phyloP scores from a whole-genome alignment of 2,113 vertebrate genomes.

The Hippocampus comes region DNA sequence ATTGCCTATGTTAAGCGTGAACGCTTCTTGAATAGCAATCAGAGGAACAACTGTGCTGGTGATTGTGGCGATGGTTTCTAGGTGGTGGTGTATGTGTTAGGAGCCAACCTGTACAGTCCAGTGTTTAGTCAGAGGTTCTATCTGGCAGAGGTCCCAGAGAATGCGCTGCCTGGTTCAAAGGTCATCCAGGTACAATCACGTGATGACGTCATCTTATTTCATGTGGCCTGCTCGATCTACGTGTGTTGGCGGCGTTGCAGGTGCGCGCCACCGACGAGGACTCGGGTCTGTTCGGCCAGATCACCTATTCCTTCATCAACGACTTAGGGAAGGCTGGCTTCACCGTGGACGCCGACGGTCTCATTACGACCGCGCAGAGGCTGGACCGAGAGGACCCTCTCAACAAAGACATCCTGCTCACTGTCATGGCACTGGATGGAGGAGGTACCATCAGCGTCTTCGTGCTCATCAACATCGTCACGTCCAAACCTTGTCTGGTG shows the following conservation, averaged over 20 bases:
- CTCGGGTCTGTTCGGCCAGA: conserved; percentile 83
- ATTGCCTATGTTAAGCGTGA: not conserved
- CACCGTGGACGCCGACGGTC: conserved; percentile 80
- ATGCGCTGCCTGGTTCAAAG: conserved; percentile 78
- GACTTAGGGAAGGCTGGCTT: conserved; percentile 90
- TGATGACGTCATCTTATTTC: not conserved
- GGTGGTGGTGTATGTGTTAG: conserved; percentile 84
- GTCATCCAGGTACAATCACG: conserved; percentile 76
- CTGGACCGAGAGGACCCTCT: conserved; percentile 85
- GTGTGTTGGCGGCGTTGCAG: conserved; percentile 22
- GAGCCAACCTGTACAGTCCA: conserved; percentile 92
- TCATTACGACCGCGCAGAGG: conserved; percentile 83
- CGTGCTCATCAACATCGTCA: not conserved
- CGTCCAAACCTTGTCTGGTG: not conserved
- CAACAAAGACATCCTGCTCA: conserved; percentile 85
- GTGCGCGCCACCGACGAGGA: conserved; percentile 89
- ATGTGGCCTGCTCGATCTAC: not conserved
- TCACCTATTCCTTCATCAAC: conserved; percentile 89
- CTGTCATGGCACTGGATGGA: conserved; percentile 88
- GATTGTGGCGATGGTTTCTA: conserved; percentile 22
- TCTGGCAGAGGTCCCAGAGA: conserved; percentile 88
- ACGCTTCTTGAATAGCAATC: conserved; percentile 24
- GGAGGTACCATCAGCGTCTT: conserved; percentile 70
- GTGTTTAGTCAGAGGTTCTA: conserved; percentile 90
- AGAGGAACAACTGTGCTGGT: not conserved